Base-by-base conservation (phyloP, 2,888 invertebrate species). In the Ophion ellenae region DNA sequence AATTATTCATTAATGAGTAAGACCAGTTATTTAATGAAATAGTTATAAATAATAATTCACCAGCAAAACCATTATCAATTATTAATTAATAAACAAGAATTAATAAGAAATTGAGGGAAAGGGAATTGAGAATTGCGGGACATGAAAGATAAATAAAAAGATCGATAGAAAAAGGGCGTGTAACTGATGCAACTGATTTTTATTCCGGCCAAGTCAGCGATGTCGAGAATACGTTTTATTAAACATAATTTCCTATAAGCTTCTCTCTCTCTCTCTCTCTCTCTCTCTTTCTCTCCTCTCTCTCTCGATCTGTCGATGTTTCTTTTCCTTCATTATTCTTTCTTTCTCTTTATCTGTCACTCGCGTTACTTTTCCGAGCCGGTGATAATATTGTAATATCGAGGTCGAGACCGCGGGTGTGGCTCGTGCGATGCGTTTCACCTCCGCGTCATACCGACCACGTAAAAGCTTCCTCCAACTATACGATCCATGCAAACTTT, bases 301-400 rank as follows among this genome's bases (percentile, higher is more conserved):
- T 71, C 75, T 81, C 69, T 76, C 69, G 70, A 70, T 73, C 69
- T 64, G 9, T 32, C 14, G 40, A 40, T 28, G 17, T 53, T 9
- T 69, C 2, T 53, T 61, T 57, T 57, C 14, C 64, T 24, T 53
- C 59, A 40, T 61, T 17, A 61, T 59, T 66, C 28, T 66, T 45
- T 79, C 78, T 80, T 69, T 11, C 20, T 57, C 53, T 76, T 59
- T 59, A 7, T 81, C 47, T 57, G 36, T 74, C 40, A 79, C 66
- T 76, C 70, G 81, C 67, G 80, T 45, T 84, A 71, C 80, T 61
- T 53, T 28, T 36, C 63, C n/a, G 57, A 69, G 81, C 69, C 74
- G 77, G 83, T 90, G 90, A 91, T 91, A 90, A 91, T 90, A 89
- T 89, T 90, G 86, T 89, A 89, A 89, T 89, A 91, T 90, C 86